A percentile compares a stretch with the other conserved stretches of the same genome.
phyloP scores from a whole-genome alignment of 2,888 invertebrate species.

The Pheosia tremula region DNA sequence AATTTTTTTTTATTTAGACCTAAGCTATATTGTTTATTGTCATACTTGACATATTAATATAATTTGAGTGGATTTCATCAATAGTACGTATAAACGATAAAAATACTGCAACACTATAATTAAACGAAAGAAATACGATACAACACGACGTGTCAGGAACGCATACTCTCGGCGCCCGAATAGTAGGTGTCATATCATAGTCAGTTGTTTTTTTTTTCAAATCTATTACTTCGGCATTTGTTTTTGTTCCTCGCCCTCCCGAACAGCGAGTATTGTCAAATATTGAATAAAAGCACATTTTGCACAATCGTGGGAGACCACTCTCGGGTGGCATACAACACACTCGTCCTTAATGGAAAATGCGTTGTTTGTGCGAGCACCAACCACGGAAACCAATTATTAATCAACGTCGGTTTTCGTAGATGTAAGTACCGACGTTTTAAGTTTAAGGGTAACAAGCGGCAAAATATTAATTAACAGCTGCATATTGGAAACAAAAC shows the following conservation, averaged over 20 bases:
- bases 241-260: neutral
- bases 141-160: too few species aligned
- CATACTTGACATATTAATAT: too few species aligned
- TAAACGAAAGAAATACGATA: too few species aligned
- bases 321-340: neutral
- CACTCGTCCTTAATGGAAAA: neutral
- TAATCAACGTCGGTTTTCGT: neutral
- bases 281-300: constrained; percentile 6
- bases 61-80: too few species aligned
- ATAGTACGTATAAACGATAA: too few species aligned
- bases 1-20: too few species aligned
- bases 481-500: neutral
- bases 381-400: neutral
- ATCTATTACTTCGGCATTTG: neutral
- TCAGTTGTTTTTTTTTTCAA: neutral
- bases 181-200: too few species aligned
- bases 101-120: too few species aligned
- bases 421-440: neutral
- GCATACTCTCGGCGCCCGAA: too few species aligned
- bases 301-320: neutral
- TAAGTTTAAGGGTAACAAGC: neutral
- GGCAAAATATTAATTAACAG: neutral
- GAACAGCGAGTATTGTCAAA: constrained; percentile 7
- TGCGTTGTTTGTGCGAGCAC: neutral
- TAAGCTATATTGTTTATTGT: too few species aligned